Evolutionary conservation across 1,140 invertebrate genomes (phyloP).

Genomic region (Drosophila pandora): DNA sequence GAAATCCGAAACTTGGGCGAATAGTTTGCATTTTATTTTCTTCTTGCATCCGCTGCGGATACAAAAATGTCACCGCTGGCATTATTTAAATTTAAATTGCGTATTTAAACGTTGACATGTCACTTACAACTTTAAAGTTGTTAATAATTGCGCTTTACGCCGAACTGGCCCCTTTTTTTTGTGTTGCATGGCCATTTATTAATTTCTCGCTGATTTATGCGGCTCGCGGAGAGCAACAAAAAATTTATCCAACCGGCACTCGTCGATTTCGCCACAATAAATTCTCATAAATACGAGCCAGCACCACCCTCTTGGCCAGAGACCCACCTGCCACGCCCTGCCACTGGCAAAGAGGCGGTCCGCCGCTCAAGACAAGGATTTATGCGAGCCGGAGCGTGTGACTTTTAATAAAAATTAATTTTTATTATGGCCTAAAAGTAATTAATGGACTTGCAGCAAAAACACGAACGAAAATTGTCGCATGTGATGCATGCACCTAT

Average conservation of each 20-base stretch:
- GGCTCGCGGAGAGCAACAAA: constrained; percentile 29
- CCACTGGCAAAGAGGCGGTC: neutral
- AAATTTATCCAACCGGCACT: constrained; percentile 61
- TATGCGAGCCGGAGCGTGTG: constrained; percentile 63
- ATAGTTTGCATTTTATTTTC: constrained; percentile 42
- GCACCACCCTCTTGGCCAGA: neutral
- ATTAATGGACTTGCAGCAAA: constrained; percentile 67
- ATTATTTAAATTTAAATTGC: constrained; percentile 59
- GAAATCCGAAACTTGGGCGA: constrained; percentile 46
- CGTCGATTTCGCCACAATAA: constrained; percentile 77
- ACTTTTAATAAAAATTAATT: constrained; percentile 82
- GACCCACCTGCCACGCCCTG: constrained; percentile 39
- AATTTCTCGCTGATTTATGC: constrained; percentile 75
- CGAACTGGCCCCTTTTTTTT: constrained; percentile 46
- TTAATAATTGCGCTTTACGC: constrained; percentile 64
- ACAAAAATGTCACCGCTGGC: constrained; percentile 35
- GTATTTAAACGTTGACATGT: constrained; percentile 65
- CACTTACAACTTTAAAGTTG: constrained; percentile 71
- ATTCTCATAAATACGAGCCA: constrained; percentile 72
- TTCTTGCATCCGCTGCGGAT: constrained; percentile 31
- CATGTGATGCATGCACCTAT: constrained; percentile 13
- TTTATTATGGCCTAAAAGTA: constrained; percentile 79
- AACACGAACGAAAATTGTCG: constrained; percentile 49
- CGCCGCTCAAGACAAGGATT: constrained; percentile 71
- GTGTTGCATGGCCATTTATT: constrained; percentile 62